These are phyloP conservation scores for Daphoenositta chrysoptera DNA, from an alignment of 2,113 vertebrate species.

Conservation along the genomic window DNA sequence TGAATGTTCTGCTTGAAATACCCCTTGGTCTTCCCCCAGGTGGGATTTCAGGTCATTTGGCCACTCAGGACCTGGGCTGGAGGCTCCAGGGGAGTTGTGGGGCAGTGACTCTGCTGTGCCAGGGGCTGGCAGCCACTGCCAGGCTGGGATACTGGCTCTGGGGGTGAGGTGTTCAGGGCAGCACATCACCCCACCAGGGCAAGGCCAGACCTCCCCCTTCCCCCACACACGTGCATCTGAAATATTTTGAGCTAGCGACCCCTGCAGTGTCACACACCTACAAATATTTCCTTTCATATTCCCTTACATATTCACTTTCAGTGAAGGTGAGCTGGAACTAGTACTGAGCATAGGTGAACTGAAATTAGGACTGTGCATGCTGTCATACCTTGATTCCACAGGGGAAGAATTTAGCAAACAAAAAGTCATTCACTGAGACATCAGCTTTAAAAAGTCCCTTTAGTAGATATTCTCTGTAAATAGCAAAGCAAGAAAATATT, in stretches of 20 bases:
- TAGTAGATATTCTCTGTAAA: not conserved
- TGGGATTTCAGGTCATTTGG: not conserved
- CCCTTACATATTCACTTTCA: not conserved
- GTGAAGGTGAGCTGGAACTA: not conserved
- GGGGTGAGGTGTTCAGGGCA: too few relatives aligned
- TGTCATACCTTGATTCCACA: not conserved
- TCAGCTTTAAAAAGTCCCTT: not conserved
- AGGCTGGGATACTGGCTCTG: not conserved
- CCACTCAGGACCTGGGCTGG: not conserved
- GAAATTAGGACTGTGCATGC: not conserved
- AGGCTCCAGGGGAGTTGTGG: not conserved
- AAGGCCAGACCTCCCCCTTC: rapidly evolving
- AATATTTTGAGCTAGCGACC: not conserved
- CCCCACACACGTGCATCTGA: not conserved
- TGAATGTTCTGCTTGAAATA: not conserved
- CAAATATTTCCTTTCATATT: not conserved
- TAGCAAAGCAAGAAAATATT: not conserved
- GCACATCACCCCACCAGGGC: too few relatives aligned
- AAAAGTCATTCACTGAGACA: not conserved
- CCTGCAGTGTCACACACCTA: not conserved
- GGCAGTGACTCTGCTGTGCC: not conserved
- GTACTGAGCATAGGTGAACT: not conserved
- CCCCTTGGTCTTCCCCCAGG: not conserved
- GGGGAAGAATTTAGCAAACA: not conserved
- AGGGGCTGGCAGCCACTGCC: not conserved